These are phyloP conservation scores for Battus philenor DNA, from an alignment of 1,140 invertebrate species.

Conservation along the genomic window DNA sequence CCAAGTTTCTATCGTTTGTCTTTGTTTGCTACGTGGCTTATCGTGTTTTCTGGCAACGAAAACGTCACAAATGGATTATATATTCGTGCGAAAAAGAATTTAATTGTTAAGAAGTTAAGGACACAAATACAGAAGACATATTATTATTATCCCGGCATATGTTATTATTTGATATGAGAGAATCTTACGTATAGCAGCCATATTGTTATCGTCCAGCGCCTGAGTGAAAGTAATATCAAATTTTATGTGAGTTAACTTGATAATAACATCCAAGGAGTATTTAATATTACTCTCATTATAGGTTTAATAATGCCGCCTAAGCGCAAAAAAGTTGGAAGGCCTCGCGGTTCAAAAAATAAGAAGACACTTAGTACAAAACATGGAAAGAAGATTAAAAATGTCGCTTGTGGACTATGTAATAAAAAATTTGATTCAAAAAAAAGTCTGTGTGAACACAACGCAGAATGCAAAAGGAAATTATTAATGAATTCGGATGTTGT, in stretches of 20 bases:
- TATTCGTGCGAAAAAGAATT: no score
- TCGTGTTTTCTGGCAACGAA: no score
- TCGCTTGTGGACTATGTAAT: constrained; percentile 16
- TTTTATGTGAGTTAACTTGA: constrained; percentile 34
- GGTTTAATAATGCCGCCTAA: constrained; percentile 41
- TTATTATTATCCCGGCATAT: no score
- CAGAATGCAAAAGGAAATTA: not conserved
- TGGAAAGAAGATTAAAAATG: constrained; percentile 20
- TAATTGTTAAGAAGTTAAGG: no score
- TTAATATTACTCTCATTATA: constrained; percentile 15
- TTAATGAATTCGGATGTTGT: constrained; percentile 1
- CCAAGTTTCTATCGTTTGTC: no score
- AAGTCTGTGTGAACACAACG: constrained; percentile 1
- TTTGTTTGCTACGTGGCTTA: constrained; percentile 13
- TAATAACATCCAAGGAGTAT: constrained; percentile 27
- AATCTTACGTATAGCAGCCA: constrained; percentile 9
- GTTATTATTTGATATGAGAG: no score
- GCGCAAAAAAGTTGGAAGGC: constrained; percentile 37
- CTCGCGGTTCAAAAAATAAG: constrained; percentile 38
- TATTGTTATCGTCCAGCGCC: constrained; percentile 37
- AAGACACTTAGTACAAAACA: constrained; percentile 15
- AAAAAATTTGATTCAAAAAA: constrained; percentile 10
- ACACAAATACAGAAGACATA: no score
- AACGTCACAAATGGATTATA: no score
- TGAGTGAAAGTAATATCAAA: constrained; percentile 70